A percentile compares a stretch with the other conserved stretches of the same genome.
Conservation (phyloP, 2,113 vertebrate genomes). For the Plectropomus leopardus region DNA sequence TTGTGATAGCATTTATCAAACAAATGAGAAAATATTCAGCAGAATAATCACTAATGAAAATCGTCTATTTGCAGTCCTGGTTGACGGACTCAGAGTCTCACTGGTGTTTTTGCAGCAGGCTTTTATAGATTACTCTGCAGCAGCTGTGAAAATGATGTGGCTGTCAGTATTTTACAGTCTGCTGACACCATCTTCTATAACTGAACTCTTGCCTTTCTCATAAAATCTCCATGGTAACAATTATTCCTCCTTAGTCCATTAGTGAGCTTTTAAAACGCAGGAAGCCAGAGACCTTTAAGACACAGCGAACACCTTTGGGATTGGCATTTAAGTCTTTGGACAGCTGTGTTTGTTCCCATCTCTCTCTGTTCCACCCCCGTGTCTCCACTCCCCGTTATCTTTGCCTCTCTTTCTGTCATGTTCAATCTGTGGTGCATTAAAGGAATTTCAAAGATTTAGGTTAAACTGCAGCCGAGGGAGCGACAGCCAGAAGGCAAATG, state of each 20-base stretch:
- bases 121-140: not conserved
- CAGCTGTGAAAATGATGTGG: conserved; percentile 30
- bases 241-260: conserved; percentile 43
- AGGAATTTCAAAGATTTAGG: conserved; percentile 44
- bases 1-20: not conserved
- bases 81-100: not conserved
- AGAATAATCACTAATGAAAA: not conserved
- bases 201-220: conserved; percentile 39
- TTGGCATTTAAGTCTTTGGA: conserved; percentile 31
- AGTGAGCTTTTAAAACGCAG: conserved; percentile 57
- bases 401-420: conserved; percentile 12
- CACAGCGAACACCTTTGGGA: conserved; percentile 44
- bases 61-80: not conserved
- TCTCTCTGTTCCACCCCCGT: not conserved
- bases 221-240: conserved; percentile 58
- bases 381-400: conserved; percentile 5
- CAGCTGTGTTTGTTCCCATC: conserved; percentile 38
- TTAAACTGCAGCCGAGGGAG: conserved; percentile 57
- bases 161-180: conserved; percentile 9
- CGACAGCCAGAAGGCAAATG: conserved; percentile 55
- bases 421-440: conserved; percentile 36
- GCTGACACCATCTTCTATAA: conserved; percentile 24
- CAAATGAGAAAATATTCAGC: not conserved
- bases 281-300: conserved; percentile 43
- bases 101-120: not conserved